phyloP scores from a whole-genome alignment of 2,113 vertebrate species.

The Pyxicephalus adspersus region DNA sequence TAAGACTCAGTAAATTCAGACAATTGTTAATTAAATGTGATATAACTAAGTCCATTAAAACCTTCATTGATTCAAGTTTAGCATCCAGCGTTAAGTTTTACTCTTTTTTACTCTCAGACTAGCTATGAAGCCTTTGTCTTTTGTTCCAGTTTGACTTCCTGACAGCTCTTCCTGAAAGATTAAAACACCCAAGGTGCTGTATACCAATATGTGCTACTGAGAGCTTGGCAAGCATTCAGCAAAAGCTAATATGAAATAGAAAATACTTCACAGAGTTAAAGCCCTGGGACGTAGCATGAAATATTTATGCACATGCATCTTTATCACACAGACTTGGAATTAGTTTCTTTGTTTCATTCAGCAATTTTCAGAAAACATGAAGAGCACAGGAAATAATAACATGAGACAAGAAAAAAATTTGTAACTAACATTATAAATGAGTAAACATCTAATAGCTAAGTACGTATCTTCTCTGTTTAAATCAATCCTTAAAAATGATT shows the following conservation, averaged over 20 bases:
- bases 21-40: not conserved
- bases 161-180: slow-evolving; percentile 49
- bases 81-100: not conserved
- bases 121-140: slow-evolving; percentile 43
- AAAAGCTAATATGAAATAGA: slow-evolving; percentile 50
- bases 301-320: slow-evolving; percentile 49
- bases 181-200: slow-evolving; percentile 54
- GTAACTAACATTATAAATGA: not conserved
- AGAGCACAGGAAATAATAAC: not conserved
- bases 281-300: slow-evolving; percentile 42
- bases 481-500: too few relatives aligned
- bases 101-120: slow-evolving; percentile 13
- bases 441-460: too few relatives aligned
- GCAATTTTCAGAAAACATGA: slow-evolving; percentile 16
- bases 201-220: slow-evolving; percentile 47
- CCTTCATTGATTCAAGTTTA: not conserved
- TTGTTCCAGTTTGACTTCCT: slow-evolving; percentile 44
- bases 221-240: slow-evolving; percentile 49
- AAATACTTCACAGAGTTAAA: slow-evolving; percentile 40
- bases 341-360: slow-evolving; percentile 28
- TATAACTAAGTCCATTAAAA: not conserved
- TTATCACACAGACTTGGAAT: slow-evolving; percentile 12
- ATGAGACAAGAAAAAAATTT: not conserved
- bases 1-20: not conserved
- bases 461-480: too few relatives aligned